Evolutionary conservation across 2,888 invertebrate species (phyloP), one percentile per base, ranked within the genome.

Genomic region (Gymnocheta viridis): DNA sequence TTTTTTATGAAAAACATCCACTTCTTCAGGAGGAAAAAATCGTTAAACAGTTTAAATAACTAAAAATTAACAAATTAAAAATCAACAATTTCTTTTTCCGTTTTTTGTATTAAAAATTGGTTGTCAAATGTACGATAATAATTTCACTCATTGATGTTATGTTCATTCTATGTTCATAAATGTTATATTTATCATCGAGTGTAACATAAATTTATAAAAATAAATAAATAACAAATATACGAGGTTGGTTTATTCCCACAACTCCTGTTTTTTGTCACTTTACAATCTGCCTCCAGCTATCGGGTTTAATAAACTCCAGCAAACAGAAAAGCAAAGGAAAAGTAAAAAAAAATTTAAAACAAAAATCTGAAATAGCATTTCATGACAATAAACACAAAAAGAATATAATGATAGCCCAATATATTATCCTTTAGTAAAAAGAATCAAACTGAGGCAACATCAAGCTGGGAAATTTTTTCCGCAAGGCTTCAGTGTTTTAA

Each of bases 301-400:
- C 87, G 90, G 88, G 89, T 90, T 89, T 89, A 90, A 89, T 89
- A 90, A 90, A 89, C 89, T 89, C 88, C 56, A 51, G 66, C 60
- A 67, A 72, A 72, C 41, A 29, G 12, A 72, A 66, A 54, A 72
- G 35, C 35, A 64, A 60, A 44, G 38, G 47, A 80, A 76, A 79
- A 79, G 35, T 60, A 47, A 22, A 32, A 22, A 32, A 69, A 73
- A 77, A 66, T 4, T 22, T 24, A n/a, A 44, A 73, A 80, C 38
- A 58, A 72, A 47, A 88, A 89, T 87, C 88, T 87, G 87, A 88
- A 88, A 64, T 78, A 54, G 78, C 64, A 72, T 84, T 74, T 78
- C 62, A 73, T 62, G 51, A 66, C 73, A 81, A 72, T 14, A 56
- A 58, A 27, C 47, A 32, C 2, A 24, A 35, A 35, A 2, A 62